Evolutionary conservation across 2,113 vertebrate genomes (phyloP).

Genomic region (Pseudois nayaur): DNA sequence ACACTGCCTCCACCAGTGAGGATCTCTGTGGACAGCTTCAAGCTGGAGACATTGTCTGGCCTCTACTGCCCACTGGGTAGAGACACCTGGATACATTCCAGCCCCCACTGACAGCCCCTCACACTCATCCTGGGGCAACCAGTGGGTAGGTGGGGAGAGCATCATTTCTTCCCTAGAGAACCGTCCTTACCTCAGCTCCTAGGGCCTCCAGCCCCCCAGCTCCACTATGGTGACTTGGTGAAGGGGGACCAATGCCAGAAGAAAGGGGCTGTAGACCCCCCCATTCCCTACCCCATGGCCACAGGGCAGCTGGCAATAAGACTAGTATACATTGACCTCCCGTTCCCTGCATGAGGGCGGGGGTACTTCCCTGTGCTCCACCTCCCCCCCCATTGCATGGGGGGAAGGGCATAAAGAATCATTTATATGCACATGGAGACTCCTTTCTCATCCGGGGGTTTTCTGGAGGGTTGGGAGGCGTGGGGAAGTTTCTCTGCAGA

Average conservation of each 20-base stretch:
- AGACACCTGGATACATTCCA: conserved; percentile 52
- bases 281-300: conserved; percentile 66
- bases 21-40: conserved; percentile 52
- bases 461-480: conserved; percentile 40
- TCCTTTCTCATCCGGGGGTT: conserved; percentile 70
- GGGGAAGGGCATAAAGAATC: conserved; percentile 80
- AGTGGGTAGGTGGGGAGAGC: conserved; percentile 42
- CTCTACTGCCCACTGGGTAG: conserved; percentile 22
- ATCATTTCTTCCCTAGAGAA: conserved; percentile 69
- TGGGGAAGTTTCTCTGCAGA: conserved; percentile 38
- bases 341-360: conserved; percentile 90
- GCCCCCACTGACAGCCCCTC: conserved; percentile 41
- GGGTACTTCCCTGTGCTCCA: conserved; percentile 70
- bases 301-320: conserved; percentile 92
- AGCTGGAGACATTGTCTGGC: conserved; percentile 63
- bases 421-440: conserved; percentile 82
- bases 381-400: conserved; percentile 88
- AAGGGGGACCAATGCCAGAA: conserved; percentile 72
- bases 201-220: conserved; percentile 59
- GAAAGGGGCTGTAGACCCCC: conserved; percentile 63
- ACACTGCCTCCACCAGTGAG: conserved; percentile 31
- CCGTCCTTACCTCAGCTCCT: conserved; percentile 76
- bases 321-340: conserved; percentile 90
- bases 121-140: conserved; percentile 40
- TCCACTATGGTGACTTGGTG: conserved; percentile 61